Evolutionary conservation across 2,797 vertebrate genomes (phyloP).

Genomic region (Cygnus olor): DNA sequence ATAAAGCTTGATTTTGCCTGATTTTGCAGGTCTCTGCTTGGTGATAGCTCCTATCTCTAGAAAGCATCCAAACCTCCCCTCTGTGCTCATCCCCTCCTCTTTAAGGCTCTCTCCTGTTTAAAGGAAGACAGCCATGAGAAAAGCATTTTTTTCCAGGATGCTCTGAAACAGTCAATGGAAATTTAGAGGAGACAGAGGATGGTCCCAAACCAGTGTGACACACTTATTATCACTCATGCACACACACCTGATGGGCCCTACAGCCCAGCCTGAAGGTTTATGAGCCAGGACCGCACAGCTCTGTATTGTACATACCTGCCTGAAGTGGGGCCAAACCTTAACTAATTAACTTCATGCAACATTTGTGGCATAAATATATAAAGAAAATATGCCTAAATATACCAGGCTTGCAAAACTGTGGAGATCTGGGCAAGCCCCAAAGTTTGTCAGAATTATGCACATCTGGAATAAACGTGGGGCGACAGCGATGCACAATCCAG

Average conservation of each 20-base stretch:
- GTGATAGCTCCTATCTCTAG: not conserved
- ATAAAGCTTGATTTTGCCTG: accelerated
- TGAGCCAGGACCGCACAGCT: not conserved
- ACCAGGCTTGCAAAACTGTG: not conserved
- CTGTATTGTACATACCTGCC: not conserved
- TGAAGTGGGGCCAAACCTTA: not conserved
- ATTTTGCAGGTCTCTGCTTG: not conserved
- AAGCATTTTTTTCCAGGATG: not conserved
- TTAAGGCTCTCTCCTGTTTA: not conserved
- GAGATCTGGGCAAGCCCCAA: not conserved
- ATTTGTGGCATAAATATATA: not conserved
- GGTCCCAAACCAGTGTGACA: accelerated
- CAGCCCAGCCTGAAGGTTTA: not conserved
- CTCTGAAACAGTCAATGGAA: not conserved
- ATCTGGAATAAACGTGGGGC: not conserved
- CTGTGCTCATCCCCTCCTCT: not conserved
- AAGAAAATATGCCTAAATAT: not conserved
- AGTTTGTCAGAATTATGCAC: not conserved
- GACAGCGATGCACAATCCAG: not conserved
- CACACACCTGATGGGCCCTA: not conserved
- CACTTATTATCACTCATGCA: accelerated
- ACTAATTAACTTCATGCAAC: not conserved
- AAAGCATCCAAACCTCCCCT: not conserved
- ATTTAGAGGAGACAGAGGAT: not conserved
- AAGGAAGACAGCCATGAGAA: not conserved